Evolutionary conservation across 2,888 invertebrate genomes (phyloP).

Genomic region (Hypselothyrea guttata): DNA sequence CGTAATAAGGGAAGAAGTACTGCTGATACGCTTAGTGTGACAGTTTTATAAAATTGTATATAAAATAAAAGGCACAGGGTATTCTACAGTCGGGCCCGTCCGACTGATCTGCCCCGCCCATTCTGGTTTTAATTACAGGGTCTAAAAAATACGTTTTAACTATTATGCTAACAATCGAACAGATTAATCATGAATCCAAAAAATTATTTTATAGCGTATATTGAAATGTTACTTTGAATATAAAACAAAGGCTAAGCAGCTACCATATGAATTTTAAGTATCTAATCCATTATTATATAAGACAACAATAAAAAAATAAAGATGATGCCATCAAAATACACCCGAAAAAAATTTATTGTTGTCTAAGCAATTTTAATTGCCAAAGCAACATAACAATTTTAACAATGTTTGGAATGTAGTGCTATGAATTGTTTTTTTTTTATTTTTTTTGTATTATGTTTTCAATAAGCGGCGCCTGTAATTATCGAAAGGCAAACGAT

Average conservation of each 20-base stretch:
- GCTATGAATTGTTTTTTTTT: conserved; percentile 47
- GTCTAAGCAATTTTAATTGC: conserved; percentile 71
- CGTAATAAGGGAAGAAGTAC: too few species aligned
- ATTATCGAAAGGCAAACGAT: conserved; percentile 52
- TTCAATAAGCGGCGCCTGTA: conserved; percentile 74
- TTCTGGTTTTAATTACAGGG: too few species aligned
- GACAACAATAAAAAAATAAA: conserved; percentile 27
- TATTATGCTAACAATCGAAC: too few species aligned
- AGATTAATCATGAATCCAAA: too few species aligned
- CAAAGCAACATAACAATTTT: conserved; percentile 37
- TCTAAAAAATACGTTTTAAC: too few species aligned
- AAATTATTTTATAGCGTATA: conserved; percentile 3
- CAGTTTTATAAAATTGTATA: too few species aligned
- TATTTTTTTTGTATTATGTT: conserved; percentile 9
- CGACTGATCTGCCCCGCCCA: too few species aligned
- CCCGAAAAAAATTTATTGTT: conserved; percentile 56
- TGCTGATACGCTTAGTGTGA: too few species aligned
- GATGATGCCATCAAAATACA: conserved; percentile 64
- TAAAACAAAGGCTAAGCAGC: conserved; percentile 13
- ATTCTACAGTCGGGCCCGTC: too few species aligned
- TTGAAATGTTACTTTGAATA: conserved; percentile 28
- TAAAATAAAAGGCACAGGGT: too few species aligned
- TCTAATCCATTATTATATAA: conserved; percentile 62
- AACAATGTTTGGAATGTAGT: conserved; percentile 1
- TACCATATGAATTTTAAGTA: conserved; percentile 19